phyloP scores from a whole-genome alignment of 2,888 invertebrate genomes.

The Helleia helle region DNA sequence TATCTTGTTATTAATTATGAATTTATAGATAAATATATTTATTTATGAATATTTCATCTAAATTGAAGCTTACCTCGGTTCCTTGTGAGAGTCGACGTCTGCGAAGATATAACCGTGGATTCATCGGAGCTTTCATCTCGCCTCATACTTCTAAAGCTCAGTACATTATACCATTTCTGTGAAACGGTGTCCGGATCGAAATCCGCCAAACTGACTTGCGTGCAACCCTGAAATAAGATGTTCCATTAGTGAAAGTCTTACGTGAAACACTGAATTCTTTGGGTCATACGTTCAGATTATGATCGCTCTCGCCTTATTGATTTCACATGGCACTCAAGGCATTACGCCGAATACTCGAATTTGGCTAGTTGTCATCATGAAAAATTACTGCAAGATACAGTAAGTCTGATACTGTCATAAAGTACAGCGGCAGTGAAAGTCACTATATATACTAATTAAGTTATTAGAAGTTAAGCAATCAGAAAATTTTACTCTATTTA shows the following conservation, averaged over 20 bases:
- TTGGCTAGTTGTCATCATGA: constrained; percentile 73
- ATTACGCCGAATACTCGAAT: constrained; percentile 63
- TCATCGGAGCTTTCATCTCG: constrained; percentile 97
- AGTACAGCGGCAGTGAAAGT: too few relatives aligned
- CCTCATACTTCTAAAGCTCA: constrained; percentile 75
- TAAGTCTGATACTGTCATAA: too few relatives aligned
- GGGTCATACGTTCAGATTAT: constrained; percentile 31
- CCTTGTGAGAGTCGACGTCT: constrained; percentile 95
- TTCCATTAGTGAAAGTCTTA: neutral
- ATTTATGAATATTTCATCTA: too few relatives aligned
- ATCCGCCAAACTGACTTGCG: constrained; percentile 96
- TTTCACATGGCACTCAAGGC: constrained; percentile 67
- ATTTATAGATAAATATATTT: too few relatives aligned
- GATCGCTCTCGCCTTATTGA: constrained; percentile 64
- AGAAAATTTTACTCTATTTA: too few relatives aligned
- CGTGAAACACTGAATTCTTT: constrained; percentile 8
- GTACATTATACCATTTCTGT: constrained; percentile 95
- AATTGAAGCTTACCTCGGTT: constrained; percentile 84
- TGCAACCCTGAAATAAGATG: constrained; percentile 84
- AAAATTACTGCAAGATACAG: constrained; percentile 24
- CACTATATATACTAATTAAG: too few relatives aligned
- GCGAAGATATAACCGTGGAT: constrained; percentile 96
- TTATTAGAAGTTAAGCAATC: too few relatives aligned
- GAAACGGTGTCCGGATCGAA: constrained; percentile 88
- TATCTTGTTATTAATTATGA: too few relatives aligned